These are phyloP conservation scores for Sesia apiformis DNA, from an alignment of 2,888 invertebrate genomes.

Conservation along the genomic window DNA sequence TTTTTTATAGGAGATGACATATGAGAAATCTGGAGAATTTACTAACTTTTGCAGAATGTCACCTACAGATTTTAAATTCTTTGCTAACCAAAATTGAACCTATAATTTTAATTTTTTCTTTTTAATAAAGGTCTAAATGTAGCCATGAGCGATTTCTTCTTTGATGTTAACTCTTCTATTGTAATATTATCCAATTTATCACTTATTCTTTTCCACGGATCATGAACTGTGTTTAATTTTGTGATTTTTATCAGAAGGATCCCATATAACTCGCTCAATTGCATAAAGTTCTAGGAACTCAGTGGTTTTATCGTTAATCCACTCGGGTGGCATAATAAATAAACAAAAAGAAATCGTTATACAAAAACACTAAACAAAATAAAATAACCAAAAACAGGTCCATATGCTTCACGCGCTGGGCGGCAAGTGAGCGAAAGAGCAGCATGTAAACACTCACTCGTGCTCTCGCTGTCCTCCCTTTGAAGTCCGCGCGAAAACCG, in stretches of 20 bases:
- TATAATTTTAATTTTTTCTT: too few species aligned
- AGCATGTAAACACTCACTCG: too few species aligned
- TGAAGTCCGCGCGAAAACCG: too few species aligned
- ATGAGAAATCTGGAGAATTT: too few species aligned
- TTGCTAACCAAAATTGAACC: too few species aligned
- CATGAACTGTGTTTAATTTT: neutral
- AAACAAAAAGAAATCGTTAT: neutral
- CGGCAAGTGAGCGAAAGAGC: neutral
- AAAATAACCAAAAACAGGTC: too few species aligned
- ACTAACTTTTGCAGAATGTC: too few species aligned
- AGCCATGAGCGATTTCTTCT: neutral
- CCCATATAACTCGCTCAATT: neutral
- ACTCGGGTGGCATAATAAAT: neutral
- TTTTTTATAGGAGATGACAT: too few species aligned
- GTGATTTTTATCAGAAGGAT: neutral
- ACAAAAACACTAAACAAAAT: neutral
- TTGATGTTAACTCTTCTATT: neutral
- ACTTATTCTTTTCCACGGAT: neutral
- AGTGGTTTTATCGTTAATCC: neutral
- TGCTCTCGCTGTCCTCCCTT: too few species aligned
- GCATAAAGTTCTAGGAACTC: neutral
- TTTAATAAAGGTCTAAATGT: neutral
- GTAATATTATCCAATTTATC: neutral
- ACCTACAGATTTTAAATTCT: too few species aligned
- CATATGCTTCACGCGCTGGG: neutral